phyloP scores from a whole-genome alignment of 2,113 vertebrate species.

The Peucedramus taeniatus region DNA sequence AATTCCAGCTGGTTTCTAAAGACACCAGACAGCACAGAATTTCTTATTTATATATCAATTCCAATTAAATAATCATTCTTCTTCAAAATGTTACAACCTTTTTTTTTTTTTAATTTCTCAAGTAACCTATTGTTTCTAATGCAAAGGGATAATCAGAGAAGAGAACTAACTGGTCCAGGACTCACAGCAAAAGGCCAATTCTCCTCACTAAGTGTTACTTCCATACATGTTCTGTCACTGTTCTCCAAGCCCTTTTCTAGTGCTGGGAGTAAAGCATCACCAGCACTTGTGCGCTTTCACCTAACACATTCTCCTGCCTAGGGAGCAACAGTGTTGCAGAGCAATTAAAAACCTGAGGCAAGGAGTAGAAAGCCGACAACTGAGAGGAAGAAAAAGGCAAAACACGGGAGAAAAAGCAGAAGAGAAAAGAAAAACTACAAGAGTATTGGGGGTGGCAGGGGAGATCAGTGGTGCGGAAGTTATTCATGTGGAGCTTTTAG shows the following conservation, averaged over 20 bases:
- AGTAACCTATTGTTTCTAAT: background rate
- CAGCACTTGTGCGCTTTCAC: background rate
- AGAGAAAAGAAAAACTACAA: background rate
- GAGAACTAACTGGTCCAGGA: background rate
- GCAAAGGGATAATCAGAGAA: background rate
- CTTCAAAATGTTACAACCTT: background rate
- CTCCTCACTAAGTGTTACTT: background rate
- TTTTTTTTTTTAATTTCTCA: background rate
- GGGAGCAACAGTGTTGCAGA: background rate
- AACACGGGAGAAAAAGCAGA: background rate
- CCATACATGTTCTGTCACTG: background rate
- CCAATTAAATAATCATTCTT: background rate
- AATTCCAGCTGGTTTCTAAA: background rate
- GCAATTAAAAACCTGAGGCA: background rate
- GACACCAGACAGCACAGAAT: background rate
- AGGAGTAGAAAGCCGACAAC: background rate
- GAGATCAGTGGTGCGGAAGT: background rate
- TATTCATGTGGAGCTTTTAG: background rate
- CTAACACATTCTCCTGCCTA: background rate
- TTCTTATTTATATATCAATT: background rate
- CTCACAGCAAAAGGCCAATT: background rate
- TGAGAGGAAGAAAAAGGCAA: background rate
- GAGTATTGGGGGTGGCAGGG: background rate
- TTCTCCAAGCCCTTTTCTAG: background rate
- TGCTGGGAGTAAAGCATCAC: background rate